Conservation (phyloP, 2,888 invertebrate species). For the Drosophila helvetica region DNA sequence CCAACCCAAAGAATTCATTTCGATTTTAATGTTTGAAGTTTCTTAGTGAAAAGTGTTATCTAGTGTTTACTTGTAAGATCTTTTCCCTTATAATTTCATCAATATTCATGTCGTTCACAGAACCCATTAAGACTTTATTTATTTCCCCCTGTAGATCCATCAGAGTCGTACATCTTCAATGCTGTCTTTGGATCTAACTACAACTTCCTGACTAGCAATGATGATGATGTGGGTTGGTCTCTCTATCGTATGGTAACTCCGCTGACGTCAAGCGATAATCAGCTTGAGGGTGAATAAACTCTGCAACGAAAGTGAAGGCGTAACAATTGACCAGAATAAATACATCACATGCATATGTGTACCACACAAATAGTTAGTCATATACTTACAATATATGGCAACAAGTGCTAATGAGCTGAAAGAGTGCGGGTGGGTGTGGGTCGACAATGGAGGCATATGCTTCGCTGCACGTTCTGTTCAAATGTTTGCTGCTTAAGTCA, state of each 20-base stretch:
- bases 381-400: conserved; percentile 18
- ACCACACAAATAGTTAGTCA: conserved; percentile 17
- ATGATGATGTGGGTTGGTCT: conserved; percentile 44
- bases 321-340: neutral
- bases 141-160: conserved; percentile 1
- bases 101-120: neutral
- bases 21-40: neutral
- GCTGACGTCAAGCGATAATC: conserved; percentile 55
- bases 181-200: conserved; percentile 29
- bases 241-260: conserved; percentile 9
- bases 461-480: conserved; percentile 65
- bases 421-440: conserved; percentile 50
- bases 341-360: conserved; percentile 8
- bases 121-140: conserved; percentile 3
- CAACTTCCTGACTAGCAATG: conserved; percentile 55
- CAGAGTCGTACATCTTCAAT: conserved; percentile 3
- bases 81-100: neutral
- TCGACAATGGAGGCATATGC: conserved; percentile 49
- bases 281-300: conserved; percentile 66
- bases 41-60: neutral
- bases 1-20: conserved; percentile 6
- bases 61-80: neutral
- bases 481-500: conserved; percentile 70
- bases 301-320: conserved; percentile 67
- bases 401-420: conserved; percentile 69